A percentile compares a stretch with the other conserved stretches of the same genome.
Evolutionary conservation across 1,140 invertebrate species (phyloP).

Genomic region (Caerostris darwini): DNA sequence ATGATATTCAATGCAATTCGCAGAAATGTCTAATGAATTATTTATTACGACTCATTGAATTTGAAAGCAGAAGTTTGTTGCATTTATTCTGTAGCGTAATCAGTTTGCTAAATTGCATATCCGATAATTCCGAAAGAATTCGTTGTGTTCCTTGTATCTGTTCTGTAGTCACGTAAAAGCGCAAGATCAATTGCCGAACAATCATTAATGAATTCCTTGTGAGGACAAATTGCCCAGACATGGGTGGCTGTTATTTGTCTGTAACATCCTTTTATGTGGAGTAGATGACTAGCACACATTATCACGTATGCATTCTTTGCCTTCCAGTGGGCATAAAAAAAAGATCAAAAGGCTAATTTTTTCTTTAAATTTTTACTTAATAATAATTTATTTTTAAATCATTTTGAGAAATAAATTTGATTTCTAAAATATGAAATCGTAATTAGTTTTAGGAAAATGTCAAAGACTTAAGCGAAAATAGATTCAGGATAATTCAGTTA

Average conservation of each 20-base stretch:
- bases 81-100: background rate
- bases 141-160: background rate
- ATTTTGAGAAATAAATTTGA: too few relatives aligned
- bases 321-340: background rate
- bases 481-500: too few relatives aligned
- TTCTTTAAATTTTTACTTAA: background rate
- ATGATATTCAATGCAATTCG: too few relatives aligned
- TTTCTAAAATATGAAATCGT: too few relatives aligned
- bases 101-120: background rate
- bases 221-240: background rate
- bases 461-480: too few relatives aligned
- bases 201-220: background rate
- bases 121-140: background rate
- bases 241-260: background rate
- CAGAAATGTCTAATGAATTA: too few relatives aligned
- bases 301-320: background rate
- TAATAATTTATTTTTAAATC: background rate
- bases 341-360: background rate
- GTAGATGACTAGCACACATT: background rate
- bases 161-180: background rate
- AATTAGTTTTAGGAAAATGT: too few relatives aligned
- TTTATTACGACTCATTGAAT: too few relatives aligned
- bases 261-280: background rate
- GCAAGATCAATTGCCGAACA: conserved; percentile 11
- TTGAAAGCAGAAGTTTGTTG: background rate